These are phyloP conservation scores for Anguilla pacifica DNA, from an alignment of 2,797 vertebrate species.

Conservation along the genomic window DNA sequence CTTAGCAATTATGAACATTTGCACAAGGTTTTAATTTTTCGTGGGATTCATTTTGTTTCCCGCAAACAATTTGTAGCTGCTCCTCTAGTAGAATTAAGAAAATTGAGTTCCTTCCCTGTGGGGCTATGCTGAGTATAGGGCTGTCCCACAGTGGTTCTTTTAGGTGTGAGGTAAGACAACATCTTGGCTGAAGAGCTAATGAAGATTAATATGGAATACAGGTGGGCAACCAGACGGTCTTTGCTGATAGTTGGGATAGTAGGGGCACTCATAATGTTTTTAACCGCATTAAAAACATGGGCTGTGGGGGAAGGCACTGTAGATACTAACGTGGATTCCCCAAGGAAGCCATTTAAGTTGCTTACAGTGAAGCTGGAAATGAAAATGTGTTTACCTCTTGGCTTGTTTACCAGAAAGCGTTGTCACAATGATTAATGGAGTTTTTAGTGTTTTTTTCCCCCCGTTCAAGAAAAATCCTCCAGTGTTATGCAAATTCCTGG, in stretches of 20 bases:
- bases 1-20: constrained; percentile 43
- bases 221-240: background rate
- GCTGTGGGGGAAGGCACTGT: background rate
- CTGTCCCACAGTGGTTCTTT: background rate
- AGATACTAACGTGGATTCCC: background rate
- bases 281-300: background rate
- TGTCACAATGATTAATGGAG: constrained; percentile 17
- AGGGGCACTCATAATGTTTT: background rate
- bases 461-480: background rate
- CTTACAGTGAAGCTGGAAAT: background rate
- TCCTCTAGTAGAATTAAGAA: constrained; percentile 49
- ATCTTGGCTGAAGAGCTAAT: background rate
- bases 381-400: constrained; percentile 5
- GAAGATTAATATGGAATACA: background rate
- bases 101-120: constrained; percentile 47
- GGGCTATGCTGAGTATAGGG: constrained; percentile 41
- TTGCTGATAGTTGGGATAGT: background rate
- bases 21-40: constrained; percentile 47
- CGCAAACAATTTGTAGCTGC: constrained; percentile 21
- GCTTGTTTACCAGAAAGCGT: constrained; percentile 23
- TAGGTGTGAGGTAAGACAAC: background rate
- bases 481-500: constrained; percentile 5
- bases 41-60: constrained; percentile 47
- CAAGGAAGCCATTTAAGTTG: background rate
- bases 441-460: background rate